Evolutionary conservation across 2,888 invertebrate species (phyloP).

Genomic region (Saturnia japonica): DNA sequence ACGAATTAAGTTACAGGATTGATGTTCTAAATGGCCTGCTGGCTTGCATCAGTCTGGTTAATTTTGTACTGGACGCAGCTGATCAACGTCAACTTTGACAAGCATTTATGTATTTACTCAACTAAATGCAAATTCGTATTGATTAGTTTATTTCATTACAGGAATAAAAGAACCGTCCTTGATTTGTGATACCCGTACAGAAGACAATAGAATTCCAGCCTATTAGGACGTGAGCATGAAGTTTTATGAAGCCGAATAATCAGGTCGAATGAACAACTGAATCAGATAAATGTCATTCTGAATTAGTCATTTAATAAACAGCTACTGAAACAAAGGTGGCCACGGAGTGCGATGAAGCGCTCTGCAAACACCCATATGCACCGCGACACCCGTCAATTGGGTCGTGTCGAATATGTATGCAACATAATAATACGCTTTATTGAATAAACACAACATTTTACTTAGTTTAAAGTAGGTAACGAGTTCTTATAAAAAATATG

Average conservation of each 20-base stretch:
- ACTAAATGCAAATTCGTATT: constrained; percentile 39
- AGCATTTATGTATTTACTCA: constrained; percentile 37
- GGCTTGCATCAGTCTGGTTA: constrained; percentile 48
- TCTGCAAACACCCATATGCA: constrained; percentile 66
- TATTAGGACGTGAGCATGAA: constrained; percentile 57
- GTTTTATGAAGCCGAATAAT: constrained; percentile 71
- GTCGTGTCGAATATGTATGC: constrained; percentile 60
- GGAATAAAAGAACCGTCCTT: constrained; percentile 38
- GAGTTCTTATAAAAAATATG: no score
- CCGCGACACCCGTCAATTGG: constrained; percentile 52
- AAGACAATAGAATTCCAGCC: constrained; percentile 64
- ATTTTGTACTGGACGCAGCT: constrained; percentile 45
- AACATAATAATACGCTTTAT: constrained; percentile 25
- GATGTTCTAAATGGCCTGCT: constrained; percentile 41
- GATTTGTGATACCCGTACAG: constrained; percentile 40
- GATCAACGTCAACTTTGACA: constrained; percentile 48
- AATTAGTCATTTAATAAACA: constrained; percentile 69
- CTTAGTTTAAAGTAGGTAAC: background rate
- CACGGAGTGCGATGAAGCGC: constrained; percentile 64
- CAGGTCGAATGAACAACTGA: constrained; percentile 73
- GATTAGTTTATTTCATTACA: constrained; percentile 42
- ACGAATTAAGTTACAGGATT: constrained; percentile 39
- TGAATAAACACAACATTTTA: constrained; percentile 13
- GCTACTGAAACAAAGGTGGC: constrained; percentile 69
- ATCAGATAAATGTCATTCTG: constrained; percentile 73